phyloP scores from a whole-genome alignment of 2,113 vertebrate genomes.

The Paraplagusia blochii region DNA sequence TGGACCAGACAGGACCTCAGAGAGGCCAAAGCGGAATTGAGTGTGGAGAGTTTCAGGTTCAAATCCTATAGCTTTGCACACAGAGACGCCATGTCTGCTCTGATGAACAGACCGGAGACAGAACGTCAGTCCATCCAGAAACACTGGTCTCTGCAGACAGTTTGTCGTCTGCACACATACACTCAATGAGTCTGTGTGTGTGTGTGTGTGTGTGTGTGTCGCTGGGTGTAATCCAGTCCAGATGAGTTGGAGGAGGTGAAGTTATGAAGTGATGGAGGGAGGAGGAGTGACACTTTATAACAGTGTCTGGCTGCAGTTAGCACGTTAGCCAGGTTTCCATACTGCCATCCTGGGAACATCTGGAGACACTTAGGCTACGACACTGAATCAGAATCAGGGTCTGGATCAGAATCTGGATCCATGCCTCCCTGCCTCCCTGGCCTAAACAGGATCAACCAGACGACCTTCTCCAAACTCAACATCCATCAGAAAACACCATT shows the following conservation, averaged over 20 bases:
- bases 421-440: too few relatives aligned
- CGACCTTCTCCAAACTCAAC: too few relatives aligned
- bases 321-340: constrained; percentile 43
- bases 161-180: too few relatives aligned
- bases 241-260: constrained; percentile 12
- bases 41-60: too few relatives aligned
- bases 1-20: too few relatives aligned
- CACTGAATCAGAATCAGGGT: constrained; percentile 2
- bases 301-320: constrained; percentile 24
- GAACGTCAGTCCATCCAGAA: too few relatives aligned
- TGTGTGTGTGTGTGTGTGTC: constrained; percentile 3
- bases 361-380: constrained; percentile 44
- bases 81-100: constrained; percentile 20
- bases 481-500: too few relatives aligned
- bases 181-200: neutral
- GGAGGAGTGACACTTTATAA: constrained; percentile 3
- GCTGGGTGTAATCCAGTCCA: constrained; percentile 25
- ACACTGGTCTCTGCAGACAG: too few relatives aligned
- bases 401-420: too few relatives aligned
- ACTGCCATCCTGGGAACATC: constrained; percentile 29
- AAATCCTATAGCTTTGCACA: too few relatives aligned
- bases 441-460: too few relatives aligned
- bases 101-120: neutral
- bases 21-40: too few relatives aligned
- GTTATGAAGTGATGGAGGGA: constrained; percentile 22